A percentile compares a stretch with the other conserved stretches of the same genome.
Evolutionary conservation across 2,113 vertebrate genomes (phyloP).

Genomic region (Aix galericulata): DNA sequence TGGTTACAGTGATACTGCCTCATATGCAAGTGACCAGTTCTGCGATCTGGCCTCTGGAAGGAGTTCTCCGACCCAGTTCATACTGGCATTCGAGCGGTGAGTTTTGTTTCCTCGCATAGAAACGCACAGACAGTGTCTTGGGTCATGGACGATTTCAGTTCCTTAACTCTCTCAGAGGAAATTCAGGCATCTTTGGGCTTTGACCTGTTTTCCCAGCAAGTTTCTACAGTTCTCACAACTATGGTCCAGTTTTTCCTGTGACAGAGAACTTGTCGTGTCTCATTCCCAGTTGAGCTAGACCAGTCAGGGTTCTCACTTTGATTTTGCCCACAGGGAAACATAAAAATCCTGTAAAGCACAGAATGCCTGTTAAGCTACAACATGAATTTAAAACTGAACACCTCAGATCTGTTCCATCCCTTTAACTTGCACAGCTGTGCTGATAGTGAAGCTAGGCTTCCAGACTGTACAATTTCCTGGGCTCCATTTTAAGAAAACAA

Average conservation of each 20-base stretch:
- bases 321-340: background rate
- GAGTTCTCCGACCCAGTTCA: background rate
- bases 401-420: background rate
- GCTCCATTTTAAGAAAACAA: background rate
- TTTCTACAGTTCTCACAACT: background rate
- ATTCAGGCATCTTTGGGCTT: background rate
- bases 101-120: background rate
- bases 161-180: background rate
- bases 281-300: background rate
- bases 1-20: background rate
- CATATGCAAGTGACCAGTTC: background rate
- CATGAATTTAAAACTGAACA: background rate
- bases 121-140: background rate
- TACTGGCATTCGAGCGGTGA: background rate
- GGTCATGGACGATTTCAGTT: accelerated
- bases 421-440: background rate
- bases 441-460: background rate
- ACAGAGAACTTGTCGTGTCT: background rate
- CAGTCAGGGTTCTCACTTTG: background rate
- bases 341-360: background rate
- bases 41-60: background rate
- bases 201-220: background rate
- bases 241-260: background rate
- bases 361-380: background rate
- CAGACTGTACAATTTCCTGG: background rate